A percentile compares a stretch with the other conserved stretches of the same genome.
These are phyloP conservation scores for Lymantria dispar DNA, from an alignment of 2,888 invertebrate genomes.

Conservation along the genomic window DNA sequence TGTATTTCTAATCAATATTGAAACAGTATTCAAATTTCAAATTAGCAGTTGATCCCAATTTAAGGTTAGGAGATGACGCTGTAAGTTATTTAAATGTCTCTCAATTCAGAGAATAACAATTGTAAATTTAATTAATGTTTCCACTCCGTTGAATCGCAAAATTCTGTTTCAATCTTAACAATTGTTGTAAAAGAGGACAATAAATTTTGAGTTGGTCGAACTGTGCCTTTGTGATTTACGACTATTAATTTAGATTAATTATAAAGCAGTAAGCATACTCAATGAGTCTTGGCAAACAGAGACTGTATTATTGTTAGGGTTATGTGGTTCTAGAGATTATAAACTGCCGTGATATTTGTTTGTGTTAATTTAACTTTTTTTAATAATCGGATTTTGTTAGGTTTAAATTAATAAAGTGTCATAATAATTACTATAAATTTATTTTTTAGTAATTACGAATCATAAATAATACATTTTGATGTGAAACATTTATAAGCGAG, in stretches of 20 bases:
- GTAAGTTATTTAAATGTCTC: conserved; percentile 22
- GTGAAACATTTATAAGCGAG: no score
- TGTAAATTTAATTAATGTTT: conserved; percentile 47
- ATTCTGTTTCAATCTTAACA: conserved; percentile 40
- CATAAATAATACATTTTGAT: no score
- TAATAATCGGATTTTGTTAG: no score
- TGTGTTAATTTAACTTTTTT: no score
- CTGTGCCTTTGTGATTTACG: conserved; percentile 36
- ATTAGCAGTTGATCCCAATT: conserved; percentile 7
- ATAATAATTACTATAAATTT: no score
- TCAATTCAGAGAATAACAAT: conserved; percentile 29
- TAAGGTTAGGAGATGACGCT: conserved; percentile 8
- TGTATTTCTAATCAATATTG: neutral
- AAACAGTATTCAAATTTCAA: conserved; percentile 19
- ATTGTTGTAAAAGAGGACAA: conserved; percentile 40
- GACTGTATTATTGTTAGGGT: no score
- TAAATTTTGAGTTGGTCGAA: conserved; percentile 28
- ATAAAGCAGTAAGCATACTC: neutral
- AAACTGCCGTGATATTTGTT: no score
- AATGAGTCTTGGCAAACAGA: neutral
- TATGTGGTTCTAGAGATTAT: no score
- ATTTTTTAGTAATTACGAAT: no score
- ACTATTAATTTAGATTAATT: conserved; percentile 27
- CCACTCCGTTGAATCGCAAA: conserved; percentile 36
- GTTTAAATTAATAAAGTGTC: no score